A percentile compares a stretch with the other conserved stretches of the same genome.
Evolutionary conservation across 2,113 vertebrate species (phyloP).

Genomic region (Lucifuga dentata): DNA sequence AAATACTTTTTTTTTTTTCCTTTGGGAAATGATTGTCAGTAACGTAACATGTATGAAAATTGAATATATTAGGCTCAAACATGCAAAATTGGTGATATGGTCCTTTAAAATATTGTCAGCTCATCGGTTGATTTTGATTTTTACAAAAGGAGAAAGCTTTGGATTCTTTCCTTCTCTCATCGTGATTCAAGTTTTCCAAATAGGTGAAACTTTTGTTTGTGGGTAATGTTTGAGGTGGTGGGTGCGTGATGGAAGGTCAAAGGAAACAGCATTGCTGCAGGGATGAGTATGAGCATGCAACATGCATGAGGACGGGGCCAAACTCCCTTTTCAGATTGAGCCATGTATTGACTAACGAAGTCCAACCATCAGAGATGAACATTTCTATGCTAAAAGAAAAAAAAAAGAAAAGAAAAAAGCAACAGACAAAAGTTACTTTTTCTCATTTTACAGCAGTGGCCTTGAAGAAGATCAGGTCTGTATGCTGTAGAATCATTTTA

Average conservation of each 20-base stretch:
- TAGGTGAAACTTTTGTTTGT: slow-evolving; percentile 13
- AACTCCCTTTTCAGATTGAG: slow-evolving; percentile 31
- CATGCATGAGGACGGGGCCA: slow-evolving; percentile 2
- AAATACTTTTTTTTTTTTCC: too few species aligned
- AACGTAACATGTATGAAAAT: too few species aligned
- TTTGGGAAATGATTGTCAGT: too few species aligned
- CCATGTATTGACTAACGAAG: slow-evolving; percentile 12
- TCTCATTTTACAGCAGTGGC: slow-evolving; percentile 25
- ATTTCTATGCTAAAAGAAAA: slow-evolving; percentile 5
- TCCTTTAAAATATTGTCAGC: too few species aligned
- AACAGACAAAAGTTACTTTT: slow-evolving; percentile 13
- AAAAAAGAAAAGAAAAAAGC: too few species aligned
- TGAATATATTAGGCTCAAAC: too few species aligned
- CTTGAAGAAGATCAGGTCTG: slow-evolving; percentile 32
- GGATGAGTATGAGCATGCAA: slow-evolving; percentile 28
- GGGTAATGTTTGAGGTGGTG: neutral
- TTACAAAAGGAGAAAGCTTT: neutral
- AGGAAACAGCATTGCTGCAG: slow-evolving; percentile 2
- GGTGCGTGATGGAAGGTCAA: neutral
- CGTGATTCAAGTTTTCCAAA: slow-evolving; percentile 9
- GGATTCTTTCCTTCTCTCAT: neutral
- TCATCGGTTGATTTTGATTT: slow-evolving; percentile 5
- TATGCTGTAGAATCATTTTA: slow-evolving; percentile 7
- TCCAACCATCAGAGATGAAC: slow-evolving; percentile 41
- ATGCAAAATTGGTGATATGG: too few species aligned